Evolutionary conservation across 2,888 invertebrate species (phyloP).

Genomic region (Mythimna impura): DNA sequence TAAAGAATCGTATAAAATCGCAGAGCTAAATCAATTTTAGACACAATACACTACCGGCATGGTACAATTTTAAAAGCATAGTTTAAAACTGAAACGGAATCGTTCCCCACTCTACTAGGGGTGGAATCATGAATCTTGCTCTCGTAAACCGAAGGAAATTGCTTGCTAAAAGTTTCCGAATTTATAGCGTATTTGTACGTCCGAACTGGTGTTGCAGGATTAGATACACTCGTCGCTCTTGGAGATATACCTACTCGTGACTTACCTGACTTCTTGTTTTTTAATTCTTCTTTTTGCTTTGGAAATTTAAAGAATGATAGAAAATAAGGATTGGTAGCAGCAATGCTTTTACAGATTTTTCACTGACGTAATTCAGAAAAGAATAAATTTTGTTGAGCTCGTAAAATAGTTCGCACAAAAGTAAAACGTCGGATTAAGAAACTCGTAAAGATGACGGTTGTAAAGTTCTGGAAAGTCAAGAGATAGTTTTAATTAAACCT

Average conservation of each 20-base stretch:
- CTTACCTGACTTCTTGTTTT: slow-evolving; percentile 46
- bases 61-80: slow-evolving; percentile 67
- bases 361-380: neutral
- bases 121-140: slow-evolving; percentile 83
- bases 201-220: slow-evolving; percentile 68
- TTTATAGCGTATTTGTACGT: slow-evolving; percentile 85
- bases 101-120: slow-evolving; percentile 60
- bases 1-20: slow-evolving; percentile 33
- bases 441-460: slow-evolving; percentile 34
- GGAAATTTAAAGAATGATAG: neutral
- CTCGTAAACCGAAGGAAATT: slow-evolving; percentile 86
- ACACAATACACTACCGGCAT: slow-evolving; percentile 49
- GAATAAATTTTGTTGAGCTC: neutral
- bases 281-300: slow-evolving; percentile 26
- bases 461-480: slow-evolving; percentile 14
- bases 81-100: slow-evolving; percentile 67
- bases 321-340: neutral
- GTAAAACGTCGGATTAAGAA: slow-evolving; percentile 9
- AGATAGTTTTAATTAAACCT: slow-evolving; percentile 30
- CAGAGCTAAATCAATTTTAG: slow-evolving; percentile 57
- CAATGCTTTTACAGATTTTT: neutral
- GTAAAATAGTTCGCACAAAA: slow-evolving; percentile 11
- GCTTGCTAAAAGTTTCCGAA: slow-evolving; percentile 87
- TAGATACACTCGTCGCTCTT: slow-evolving; percentile 65
- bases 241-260: slow-evolving; percentile 36